Evolutionary conservation across 2,113 vertebrate species (phyloP).

Genomic region (Fulmarus glacialis): DNA sequence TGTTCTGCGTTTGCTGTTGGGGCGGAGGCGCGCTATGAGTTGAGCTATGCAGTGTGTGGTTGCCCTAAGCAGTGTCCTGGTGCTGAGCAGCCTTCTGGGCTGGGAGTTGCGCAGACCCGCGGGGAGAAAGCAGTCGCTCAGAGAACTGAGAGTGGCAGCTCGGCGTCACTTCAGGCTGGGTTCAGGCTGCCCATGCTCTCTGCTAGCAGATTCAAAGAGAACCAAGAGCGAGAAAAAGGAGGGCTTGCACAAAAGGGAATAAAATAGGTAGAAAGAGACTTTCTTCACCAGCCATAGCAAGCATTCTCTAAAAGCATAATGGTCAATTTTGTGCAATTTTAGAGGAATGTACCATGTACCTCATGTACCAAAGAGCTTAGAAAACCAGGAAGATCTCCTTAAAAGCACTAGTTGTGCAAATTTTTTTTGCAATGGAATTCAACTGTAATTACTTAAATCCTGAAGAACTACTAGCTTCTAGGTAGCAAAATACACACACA

Average conservation of each 20-base stretch:
- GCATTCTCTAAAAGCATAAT: rapidly evolving
- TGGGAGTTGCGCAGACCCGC: rapidly evolving
- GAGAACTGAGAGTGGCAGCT: background rate
- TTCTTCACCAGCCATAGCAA: background rate
- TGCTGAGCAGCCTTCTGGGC: background rate
- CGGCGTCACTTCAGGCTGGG: background rate
- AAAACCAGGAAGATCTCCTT: background rate
- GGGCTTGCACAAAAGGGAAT: background rate
- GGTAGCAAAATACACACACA: background rate
- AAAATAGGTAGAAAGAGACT: rapidly evolving
- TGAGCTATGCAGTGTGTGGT: rapidly evolving
- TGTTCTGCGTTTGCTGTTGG: background rate
- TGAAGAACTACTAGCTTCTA: background rate
- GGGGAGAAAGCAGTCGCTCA: background rate
- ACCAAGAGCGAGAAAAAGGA: background rate
- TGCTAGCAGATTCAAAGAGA: background rate
- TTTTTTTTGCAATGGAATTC: background rate
- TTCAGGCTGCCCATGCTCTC: background rate
- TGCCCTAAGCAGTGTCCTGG: background rate
- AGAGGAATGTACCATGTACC: background rate
- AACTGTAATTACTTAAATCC: background rate
- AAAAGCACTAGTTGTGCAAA: background rate
- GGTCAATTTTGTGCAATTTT: background rate
- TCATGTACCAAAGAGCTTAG: background rate
- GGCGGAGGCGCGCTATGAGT: rapidly evolving